A percentile compares a stretch with the other conserved stretches of the same genome.
These are phyloP conservation scores for Ephialtes manifestator DNA, from an alignment of 2,888 invertebrate genomes.

Conservation along the genomic window DNA sequence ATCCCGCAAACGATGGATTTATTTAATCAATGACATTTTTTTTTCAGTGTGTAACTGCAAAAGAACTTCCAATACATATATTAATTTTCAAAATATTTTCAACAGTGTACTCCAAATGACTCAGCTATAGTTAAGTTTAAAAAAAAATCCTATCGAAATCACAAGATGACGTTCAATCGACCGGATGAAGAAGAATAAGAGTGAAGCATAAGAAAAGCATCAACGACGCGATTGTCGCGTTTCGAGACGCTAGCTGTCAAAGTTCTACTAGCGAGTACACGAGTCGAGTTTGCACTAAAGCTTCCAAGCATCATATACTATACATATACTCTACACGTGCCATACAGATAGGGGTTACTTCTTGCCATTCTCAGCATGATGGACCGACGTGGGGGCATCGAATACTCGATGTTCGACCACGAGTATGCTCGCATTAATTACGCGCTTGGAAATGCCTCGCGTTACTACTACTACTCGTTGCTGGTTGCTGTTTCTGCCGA, in stretches of 20 bases:
- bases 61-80: no score
- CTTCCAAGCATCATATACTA: background rate
- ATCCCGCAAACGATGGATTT: no score
- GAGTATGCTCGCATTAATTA: constrained; percentile 63
- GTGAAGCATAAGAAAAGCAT: constrained; percentile 6
- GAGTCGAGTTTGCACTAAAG: constrained; percentile 48
- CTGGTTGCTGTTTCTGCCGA: background rate
- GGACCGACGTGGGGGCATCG: constrained; percentile 51
- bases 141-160: background rate
- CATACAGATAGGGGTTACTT: constrained; percentile 37
- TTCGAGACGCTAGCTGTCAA: constrained; percentile 58
- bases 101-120: constrained; percentile 8
- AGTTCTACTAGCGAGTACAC: constrained; percentile 48
- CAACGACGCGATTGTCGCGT: constrained; percentile 63
- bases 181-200: constrained; percentile 8
- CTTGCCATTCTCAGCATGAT: constrained; percentile 59
- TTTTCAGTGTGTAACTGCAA: no score
- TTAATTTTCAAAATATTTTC: no score
- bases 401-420: constrained; percentile 42
- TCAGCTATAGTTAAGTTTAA: constrained; percentile 12
- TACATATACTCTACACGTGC: constrained; percentile 24
- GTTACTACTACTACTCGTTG: background rate
- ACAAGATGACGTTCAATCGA: no score
- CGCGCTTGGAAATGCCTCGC: constrained; percentile 39
- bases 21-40: no score